Conservation (phyloP, 2,888 invertebrate genomes). For the Drosophila dives region DNA sequence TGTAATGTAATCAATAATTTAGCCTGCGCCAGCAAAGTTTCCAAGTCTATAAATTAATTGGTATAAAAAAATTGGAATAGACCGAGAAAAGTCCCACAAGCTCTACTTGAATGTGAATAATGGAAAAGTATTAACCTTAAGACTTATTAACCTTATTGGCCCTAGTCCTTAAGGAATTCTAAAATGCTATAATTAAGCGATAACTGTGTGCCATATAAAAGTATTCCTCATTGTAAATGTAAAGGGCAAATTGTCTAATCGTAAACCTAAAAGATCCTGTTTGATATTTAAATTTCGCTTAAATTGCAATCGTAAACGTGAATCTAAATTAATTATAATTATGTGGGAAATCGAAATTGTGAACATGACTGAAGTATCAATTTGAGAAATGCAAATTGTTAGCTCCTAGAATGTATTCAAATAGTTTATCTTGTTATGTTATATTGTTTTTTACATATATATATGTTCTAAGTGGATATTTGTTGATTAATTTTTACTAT, state of each 20-base stretch:
- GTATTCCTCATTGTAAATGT: conserved; percentile 49
- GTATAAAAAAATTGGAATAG: conserved; percentile 10
- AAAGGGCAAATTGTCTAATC: conserved; percentile 19
- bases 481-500: conserved; percentile 12
- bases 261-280: conserved; percentile 9
- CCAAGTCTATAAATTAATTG: conserved; percentile 30
- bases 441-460: conserved; percentile 14
- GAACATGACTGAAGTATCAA: conserved; percentile 35
- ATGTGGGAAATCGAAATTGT: conserved; percentile 18
- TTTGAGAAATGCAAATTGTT: conserved; percentile 26
- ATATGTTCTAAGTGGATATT: conserved; percentile 20
- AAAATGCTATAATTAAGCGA: conserved; percentile 37
- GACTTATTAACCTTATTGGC: not conserved
- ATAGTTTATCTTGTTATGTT: conserved; percentile 29
- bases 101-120: conserved; percentile 9
- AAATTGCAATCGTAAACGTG: not conserved
- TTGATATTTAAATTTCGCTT: not conserved
- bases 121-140: conserved; percentile 2
- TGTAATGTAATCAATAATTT: conserved; percentile 21
- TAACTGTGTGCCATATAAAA: conserved; percentile 49
- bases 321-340: not conserved
- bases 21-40: conserved; percentile 74
- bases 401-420: conserved; percentile 34
- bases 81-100: conserved; percentile 1
- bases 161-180: conserved; percentile 32